These are phyloP conservation scores for Pollenia angustigena DNA, from an alignment of 2,888 invertebrate species.

Conservation along the genomic window DNA sequence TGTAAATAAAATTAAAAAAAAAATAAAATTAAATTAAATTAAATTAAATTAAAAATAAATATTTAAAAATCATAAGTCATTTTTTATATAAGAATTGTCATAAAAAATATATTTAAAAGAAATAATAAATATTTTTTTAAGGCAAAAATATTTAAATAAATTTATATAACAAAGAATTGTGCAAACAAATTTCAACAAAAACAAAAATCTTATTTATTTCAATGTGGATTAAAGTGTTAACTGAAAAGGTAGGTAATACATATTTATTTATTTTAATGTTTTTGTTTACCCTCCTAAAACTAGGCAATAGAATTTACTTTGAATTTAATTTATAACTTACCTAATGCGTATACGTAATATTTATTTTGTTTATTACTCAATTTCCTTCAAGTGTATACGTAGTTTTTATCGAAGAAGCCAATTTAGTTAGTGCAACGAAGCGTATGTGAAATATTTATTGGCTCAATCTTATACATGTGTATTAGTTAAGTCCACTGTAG, in stretches of 20 bases:
- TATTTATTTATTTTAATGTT: not conserved
- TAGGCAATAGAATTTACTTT: not conserved
- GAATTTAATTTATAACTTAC: slow-evolving; percentile 15
- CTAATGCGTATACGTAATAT: slow-evolving; percentile 22
- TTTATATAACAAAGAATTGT: not conserved
- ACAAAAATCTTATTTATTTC: not conserved
- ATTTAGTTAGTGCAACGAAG: too few species aligned
- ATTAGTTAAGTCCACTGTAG: too few species aligned
- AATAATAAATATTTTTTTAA: not conserved
- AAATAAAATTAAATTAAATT: slow-evolving; percentile 19
- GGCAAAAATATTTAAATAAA: not conserved
- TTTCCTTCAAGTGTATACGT: not conserved
- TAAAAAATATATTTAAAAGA: not conserved
- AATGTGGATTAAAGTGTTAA: not conserved
- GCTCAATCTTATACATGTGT: too few species aligned
- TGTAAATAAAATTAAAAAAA: slow-evolving; percentile 8
- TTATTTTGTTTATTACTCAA: not conserved
- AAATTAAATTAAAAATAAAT: slow-evolving; percentile 16
- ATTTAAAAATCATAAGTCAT: not conserved
- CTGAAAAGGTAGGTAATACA: slow-evolving; percentile 35
- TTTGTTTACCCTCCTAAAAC: not conserved
- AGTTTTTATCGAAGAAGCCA: not conserved
- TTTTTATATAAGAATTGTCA: too few species aligned
- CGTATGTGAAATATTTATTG: too few species aligned
- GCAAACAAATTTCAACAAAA: not conserved